Percentiles rank a stretch among this genome's conserved stretches.
phyloP scores from a whole-genome alignment of 2,888 invertebrate genomes.

The Hemaris fuciformis region DNA sequence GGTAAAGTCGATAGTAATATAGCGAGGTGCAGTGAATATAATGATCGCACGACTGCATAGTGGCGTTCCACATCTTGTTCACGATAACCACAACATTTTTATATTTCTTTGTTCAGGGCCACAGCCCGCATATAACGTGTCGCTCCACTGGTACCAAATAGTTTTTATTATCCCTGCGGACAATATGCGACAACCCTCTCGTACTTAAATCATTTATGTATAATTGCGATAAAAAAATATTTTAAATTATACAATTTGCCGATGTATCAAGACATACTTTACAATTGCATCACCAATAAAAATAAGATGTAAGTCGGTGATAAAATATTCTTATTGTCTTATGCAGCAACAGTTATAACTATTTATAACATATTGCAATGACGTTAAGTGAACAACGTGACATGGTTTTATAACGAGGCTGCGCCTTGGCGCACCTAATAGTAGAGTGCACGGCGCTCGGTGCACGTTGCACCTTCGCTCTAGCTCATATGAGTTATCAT shows the following conservation, averaged over 20 bases:
- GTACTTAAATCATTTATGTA: neutral
- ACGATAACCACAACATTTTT: constrained; percentile 62
- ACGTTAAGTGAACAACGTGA: constrained; percentile 31
- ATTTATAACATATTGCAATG: constrained; percentile 20
- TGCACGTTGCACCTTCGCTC: constrained; percentile 24
- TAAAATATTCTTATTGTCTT: constrained; percentile 17
- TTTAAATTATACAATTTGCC: neutral
- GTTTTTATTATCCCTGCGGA: constrained; percentile 34
- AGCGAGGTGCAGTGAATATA: constrained; percentile 25
- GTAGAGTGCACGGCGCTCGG: neutral
- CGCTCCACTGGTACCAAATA: constrained; percentile 45
- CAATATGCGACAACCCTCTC: neutral
- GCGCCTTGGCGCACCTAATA: constrained; percentile 15
- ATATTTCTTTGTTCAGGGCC: constrained; percentile 49
- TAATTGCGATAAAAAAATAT: neutral
- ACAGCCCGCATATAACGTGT: constrained; percentile 60
- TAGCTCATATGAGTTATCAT: constrained; percentile 30
- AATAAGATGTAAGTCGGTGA: neutral
- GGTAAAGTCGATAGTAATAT: neutral
- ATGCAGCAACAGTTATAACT: constrained; percentile 16
- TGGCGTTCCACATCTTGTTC: constrained; percentile 40
- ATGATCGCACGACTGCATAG: constrained; percentile 29
- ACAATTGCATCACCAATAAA: neutral
- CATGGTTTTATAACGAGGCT: constrained; percentile 35
- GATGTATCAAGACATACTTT: neutral